Percentiles rank a stretch among this genome's conserved stretches.
These are phyloP conservation scores for Pygoscelis antarcticus DNA, from an alignment of 2,113 vertebrate species.

Conservation along the genomic window DNA sequence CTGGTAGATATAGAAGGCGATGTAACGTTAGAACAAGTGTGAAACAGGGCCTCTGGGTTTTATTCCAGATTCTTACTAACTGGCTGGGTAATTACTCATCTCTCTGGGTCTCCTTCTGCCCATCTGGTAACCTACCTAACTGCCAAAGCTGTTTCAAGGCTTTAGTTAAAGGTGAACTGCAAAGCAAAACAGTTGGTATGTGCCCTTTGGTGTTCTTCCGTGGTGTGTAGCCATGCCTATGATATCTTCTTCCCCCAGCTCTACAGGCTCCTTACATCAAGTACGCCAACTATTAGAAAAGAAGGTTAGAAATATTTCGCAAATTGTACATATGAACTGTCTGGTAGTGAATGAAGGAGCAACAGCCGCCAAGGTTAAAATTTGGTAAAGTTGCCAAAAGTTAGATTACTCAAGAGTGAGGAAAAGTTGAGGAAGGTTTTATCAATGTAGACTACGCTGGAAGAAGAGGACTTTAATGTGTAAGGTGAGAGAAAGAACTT, in stretches of 20 bases:
- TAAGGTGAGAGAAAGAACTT: conserved; percentile 20
- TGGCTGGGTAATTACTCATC: conserved; percentile 67
- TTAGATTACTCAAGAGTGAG: not conserved
- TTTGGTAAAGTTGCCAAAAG: not conserved
- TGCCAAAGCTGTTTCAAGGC: conserved; percentile 54
- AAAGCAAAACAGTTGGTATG: conserved; percentile 20
- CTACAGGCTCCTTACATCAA: not conserved
- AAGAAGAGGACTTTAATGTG: conserved; percentile 47
- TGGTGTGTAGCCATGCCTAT: conserved; percentile 2
- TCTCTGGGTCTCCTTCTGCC: conserved; percentile 61
- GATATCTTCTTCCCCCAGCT: conserved; percentile 5
- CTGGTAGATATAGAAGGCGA: not conserved
- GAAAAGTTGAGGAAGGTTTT: conserved; percentile 15
- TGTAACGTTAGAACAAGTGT: conserved; percentile 42
- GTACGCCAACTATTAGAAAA: not conserved
- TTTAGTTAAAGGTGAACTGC: conserved; percentile 61
- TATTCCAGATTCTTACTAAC: conserved; percentile 60
- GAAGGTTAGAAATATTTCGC: conserved; percentile 6
- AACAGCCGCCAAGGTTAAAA: not conserved
- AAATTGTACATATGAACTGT: not conserved
- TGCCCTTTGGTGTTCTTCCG: conserved; percentile 50
- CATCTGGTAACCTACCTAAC: conserved; percentile 50
- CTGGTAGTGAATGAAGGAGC: not conserved
- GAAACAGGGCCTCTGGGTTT: conserved; percentile 53
- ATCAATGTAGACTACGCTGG: not conserved